Evolutionary conservation across 2,888 invertebrate genomes (phyloP).

Genomic region (Arrhopalites spinosus): DNA sequence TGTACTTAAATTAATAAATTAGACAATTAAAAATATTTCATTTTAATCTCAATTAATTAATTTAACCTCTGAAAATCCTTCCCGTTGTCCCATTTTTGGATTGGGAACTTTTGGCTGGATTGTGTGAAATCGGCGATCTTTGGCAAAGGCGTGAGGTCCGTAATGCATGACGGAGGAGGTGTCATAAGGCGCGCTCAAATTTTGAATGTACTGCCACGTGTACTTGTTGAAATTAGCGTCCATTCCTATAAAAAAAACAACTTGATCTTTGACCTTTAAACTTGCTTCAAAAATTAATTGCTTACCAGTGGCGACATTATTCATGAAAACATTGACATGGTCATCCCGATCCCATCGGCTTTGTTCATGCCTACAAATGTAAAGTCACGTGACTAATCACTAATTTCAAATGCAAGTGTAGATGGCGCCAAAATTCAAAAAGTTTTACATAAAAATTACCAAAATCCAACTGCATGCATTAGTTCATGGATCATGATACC

Average conservation of each 20-base stretch:
- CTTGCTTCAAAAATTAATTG: conserved; percentile 14
- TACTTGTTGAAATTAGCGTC: conserved; percentile 59
- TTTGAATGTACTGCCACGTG: conserved; percentile 57
- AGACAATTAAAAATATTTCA: neutral
- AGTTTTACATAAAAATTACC: too few relatives aligned
- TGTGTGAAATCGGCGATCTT: conserved; percentile 57
- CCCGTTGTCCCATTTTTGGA: conserved; percentile 58
- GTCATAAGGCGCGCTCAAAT: conserved; percentile 58
- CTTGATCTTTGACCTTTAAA: neutral
- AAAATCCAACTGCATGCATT: conserved; percentile 62
- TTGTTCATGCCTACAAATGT: conserved; percentile 62
- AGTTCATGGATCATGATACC: conserved; percentile 59
- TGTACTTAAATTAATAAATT: neutral
- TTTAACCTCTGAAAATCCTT: conserved; percentile 58
- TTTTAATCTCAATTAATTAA: neutral
- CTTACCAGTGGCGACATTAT: conserved; percentile 57
- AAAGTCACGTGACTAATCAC: too few relatives aligned
- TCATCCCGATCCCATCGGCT: conserved; percentile 61
- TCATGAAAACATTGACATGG: conserved; percentile 59
- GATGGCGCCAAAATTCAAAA: too few relatives aligned
- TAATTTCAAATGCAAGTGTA: too few relatives aligned
- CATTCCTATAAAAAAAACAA: conserved; percentile 53
- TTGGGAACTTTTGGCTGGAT: conserved; percentile 57
- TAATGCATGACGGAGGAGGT: conserved; percentile 60
- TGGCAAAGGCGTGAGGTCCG: conserved; percentile 59